Conservation (phyloP, 1,140 invertebrate genomes). For the Rhagoletis zephyria region DNA sequence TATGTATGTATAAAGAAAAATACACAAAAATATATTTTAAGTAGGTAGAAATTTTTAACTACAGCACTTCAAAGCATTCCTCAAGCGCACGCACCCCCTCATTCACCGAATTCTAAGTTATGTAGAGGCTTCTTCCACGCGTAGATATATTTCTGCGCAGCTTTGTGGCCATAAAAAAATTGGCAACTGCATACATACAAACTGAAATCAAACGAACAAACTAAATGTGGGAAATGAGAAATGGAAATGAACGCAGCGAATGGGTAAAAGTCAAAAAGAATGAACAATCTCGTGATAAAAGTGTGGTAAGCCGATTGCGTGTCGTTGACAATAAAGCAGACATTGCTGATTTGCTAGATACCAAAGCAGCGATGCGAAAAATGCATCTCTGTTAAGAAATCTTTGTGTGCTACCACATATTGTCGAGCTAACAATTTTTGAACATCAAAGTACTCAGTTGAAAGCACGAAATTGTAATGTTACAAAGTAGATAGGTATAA, state of each 20-base stretch:
- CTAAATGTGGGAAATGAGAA: conserved; percentile 16
- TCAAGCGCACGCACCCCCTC: background rate
- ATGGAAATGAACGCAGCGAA: conserved; percentile 1
- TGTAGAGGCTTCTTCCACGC: no score
- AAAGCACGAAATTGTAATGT: no score
- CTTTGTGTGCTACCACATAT: background rate
- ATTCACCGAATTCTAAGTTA: background rate
- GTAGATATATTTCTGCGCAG: no score
- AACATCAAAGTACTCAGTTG: background rate
- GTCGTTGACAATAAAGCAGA: background rate
- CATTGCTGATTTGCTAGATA: background rate
- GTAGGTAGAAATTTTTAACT: background rate
- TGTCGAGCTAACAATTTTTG: background rate
- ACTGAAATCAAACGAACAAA: background rate
- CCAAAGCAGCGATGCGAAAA: background rate
- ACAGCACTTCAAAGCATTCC: conserved; percentile 25
- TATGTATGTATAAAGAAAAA: background rate
- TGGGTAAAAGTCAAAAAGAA: background rate
- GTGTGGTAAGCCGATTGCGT: background rate
- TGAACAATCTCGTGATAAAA: background rate
- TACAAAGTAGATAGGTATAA: no score
- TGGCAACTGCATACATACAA: background rate
- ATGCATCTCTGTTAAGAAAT: background rate
- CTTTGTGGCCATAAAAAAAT: no score
- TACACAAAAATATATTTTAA: background rate